A percentile compares a stretch with the other conserved stretches of the same genome.
Conservation (phyloP, 2,113 vertebrate species). For the Corynorhinus townsendii region DNA sequence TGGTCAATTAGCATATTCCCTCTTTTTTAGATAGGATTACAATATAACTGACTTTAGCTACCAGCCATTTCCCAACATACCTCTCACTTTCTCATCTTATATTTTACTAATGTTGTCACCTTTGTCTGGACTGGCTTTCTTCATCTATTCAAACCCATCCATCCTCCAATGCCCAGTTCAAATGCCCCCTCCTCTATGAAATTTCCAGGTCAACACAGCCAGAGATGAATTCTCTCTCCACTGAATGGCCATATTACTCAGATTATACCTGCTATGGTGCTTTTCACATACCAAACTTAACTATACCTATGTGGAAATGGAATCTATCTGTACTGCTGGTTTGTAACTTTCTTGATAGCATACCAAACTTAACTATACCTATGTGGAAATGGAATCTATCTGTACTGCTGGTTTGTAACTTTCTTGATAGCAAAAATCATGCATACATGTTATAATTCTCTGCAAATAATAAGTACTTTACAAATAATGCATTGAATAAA, state of each 20-base stretch:
- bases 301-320: not conserved
- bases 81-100: not conserved
- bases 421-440: constrained; percentile 19
- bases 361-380: not conserved
- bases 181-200: not conserved
- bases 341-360: not conserved
- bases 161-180: not conserved
- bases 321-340: not conserved
- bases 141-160: not conserved
- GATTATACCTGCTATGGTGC: not conserved
- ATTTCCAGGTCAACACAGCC: not conserved
- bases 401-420: not conserved
- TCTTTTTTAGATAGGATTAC: not conserved
- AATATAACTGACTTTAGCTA: not conserved
- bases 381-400: not conserved
- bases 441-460: not conserved
- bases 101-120: not conserved
- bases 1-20: too few relatives aligned
- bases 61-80: not conserved
- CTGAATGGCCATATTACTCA: not conserved
- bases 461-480: not conserved
- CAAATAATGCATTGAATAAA: not conserved
- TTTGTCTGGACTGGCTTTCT: not conserved
- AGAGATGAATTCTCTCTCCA: not conserved
- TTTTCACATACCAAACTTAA: not conserved